Evolutionary conservation across 2,113 vertebrate species (phyloP), one percentile per base, ranked within the genome.

Genomic region (Panthera leo): DNA sequence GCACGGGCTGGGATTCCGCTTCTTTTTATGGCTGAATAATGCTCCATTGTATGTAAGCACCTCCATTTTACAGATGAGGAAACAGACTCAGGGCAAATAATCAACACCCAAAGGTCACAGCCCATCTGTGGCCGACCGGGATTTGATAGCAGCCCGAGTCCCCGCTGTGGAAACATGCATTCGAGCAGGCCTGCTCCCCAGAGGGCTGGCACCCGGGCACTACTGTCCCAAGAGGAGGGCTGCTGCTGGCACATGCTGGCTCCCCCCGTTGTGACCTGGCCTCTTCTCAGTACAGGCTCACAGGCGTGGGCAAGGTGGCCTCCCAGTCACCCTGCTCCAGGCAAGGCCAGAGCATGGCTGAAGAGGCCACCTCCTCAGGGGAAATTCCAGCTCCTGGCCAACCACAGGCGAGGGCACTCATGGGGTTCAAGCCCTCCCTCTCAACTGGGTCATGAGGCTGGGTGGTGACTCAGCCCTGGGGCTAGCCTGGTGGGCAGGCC

Each of bases 171-270:
- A 51, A 51, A 51, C 51, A 14, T 51, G 68, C 55, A 2, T 31
- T 27, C 0, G 0, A 7, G 16, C 3, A 1, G 10, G 42, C 29
- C 93, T 25, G 51, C 15, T 58, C 39, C 73, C 51, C 25, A 0
- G 2, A 31, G 15, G 53, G 45, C 13, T 48, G 23, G 23, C 75
- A 7, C 34, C 67, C 14, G 9, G 36, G 39, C 45, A 13, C 31
- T 14, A 1, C 31, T 18, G 5, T 12, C 19, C 86, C 19, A 4
- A 61, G 65, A 29, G 45, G 5, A 61, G 34, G 63, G 51, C 68
- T 11, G 11, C 31, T 4, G 0, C 45, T 15, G 10, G 14, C 0
- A 2, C 39, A 5, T 1, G 14, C 58, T 7, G 7, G 76, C 68
- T 71, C 42, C n/a, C 21, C 5, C 0, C 4, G 0, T 0, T 5